These are phyloP conservation scores for Chymomyza fuscimana DNA, from an alignment of 2,888 invertebrate genomes.

Conservation along the genomic window DNA sequence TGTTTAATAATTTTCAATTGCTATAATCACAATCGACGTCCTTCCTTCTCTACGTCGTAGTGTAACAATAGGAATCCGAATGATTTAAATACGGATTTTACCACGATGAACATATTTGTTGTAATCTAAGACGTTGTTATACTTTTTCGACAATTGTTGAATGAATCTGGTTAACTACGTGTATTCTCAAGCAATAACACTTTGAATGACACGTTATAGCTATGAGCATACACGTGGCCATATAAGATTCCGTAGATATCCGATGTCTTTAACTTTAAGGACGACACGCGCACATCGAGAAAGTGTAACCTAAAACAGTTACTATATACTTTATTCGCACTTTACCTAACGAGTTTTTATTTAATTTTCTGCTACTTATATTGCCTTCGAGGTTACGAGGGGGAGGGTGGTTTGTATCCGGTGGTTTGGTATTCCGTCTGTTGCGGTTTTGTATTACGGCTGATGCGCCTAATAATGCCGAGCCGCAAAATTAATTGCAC, in stretches of 20 bases:
- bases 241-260: slow-evolving; percentile 82
- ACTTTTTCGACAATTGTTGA: slow-evolving; percentile 53
- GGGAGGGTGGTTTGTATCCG: not conserved
- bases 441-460: slow-evolving; percentile 56
- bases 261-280: not conserved
- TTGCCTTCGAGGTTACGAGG: not conserved
- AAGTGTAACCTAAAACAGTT: not conserved
- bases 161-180: slow-evolving; percentile 94
- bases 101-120: no score
- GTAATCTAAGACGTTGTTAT: not conserved
- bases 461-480: slow-evolving; percentile 69
- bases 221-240: slow-evolving; percentile 99
- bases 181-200: slow-evolving; percentile 99
- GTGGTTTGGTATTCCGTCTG: slow-evolving; percentile 9
- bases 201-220: slow-evolving; percentile 96
- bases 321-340: not conserved
- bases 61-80: no score
- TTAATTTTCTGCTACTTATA: slow-evolving; percentile 65
- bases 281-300: not conserved
- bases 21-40: not conserved
- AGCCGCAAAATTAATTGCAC: slow-evolving; percentile 75
- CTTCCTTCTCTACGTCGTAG: not conserved
- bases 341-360: slow-evolving; percentile 31
- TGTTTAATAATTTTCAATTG: not conserved
- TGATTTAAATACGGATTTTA: no score